Conservation (phyloP, 2,888 invertebrate genomes). For the Tribolium freemani region DNA sequence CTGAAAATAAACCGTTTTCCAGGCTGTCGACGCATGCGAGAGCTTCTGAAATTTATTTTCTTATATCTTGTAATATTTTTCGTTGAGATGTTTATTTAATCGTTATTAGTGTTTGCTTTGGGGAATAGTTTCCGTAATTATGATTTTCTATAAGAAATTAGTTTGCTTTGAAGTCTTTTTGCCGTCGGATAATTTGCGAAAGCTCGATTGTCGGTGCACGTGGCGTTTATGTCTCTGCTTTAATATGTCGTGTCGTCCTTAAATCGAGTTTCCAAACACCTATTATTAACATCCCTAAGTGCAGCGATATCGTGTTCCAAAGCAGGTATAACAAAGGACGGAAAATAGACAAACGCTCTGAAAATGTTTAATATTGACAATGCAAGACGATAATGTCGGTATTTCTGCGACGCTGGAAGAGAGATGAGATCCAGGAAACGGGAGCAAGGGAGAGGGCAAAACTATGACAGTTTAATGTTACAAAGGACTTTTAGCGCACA, state of each 20-base stretch:
- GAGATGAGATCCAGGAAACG: slow-evolving; percentile 41
- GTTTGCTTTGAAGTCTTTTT: neutral
- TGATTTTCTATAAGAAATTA: slow-evolving; percentile 1
- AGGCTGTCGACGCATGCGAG: neutral
- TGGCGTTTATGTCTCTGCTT: slow-evolving; percentile 7
- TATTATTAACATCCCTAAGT: slow-evolving; percentile 33
- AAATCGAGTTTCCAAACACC: slow-evolving; percentile 32
- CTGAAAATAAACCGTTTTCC: slow-evolving; percentile 26
- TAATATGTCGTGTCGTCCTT: slow-evolving; percentile 24
- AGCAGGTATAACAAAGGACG: slow-evolving; percentile 46
- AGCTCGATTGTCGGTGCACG: neutral
- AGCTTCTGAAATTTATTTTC: neutral
- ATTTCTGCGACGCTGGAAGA: slow-evolving; percentile 35
- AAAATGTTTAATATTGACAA: slow-evolving; percentile 53
- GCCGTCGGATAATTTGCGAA: neutral
- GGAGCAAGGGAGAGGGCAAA: slow-evolving; percentile 44
- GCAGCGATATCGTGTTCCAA: slow-evolving; percentile 48
- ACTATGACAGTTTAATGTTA: slow-evolving; percentile 55
- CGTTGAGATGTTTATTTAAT: neutral
- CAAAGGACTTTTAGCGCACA: slow-evolving; percentile 52
- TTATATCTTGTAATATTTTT: neutral
- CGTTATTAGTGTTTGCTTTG: slow-evolving; percentile 14
- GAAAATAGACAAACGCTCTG: slow-evolving; percentile 44
- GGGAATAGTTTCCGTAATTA: slow-evolving; percentile 12
- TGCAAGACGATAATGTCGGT: slow-evolving; percentile 49